Conservation (phyloP, 2,888 invertebrate species). For the Iphiclides podalirius region DNA sequence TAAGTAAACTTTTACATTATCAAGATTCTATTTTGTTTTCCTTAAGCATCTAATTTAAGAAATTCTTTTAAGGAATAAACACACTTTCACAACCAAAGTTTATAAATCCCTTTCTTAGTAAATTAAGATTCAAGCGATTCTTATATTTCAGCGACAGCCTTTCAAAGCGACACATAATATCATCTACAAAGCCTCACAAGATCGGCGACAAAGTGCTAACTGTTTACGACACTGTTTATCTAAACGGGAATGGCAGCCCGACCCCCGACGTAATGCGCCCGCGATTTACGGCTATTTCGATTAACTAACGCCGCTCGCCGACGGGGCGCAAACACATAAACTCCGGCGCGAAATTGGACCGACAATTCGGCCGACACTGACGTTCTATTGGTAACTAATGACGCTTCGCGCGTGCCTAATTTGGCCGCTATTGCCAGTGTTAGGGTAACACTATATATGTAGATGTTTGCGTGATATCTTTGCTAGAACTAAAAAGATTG, state of each 20-base stretch:
- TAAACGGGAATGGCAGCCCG: constrained; percentile 18
- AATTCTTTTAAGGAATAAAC: too few relatives aligned
- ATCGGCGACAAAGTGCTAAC: neutral
- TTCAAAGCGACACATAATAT: too few relatives aligned
- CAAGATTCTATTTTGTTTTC: too few relatives aligned
- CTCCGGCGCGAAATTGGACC: constrained; percentile 54
- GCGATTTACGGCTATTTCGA: constrained; percentile 51
- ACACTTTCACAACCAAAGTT: too few relatives aligned
- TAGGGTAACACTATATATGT: neutral
- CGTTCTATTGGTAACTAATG: constrained; percentile 25
- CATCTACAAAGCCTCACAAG: neutral
- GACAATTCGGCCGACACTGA: constrained; percentile 51
- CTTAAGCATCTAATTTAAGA: too few relatives aligned
- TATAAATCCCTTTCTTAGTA: too few relatives aligned
- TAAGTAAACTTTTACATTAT: too few relatives aligned
- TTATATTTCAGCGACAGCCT: too few relatives aligned
- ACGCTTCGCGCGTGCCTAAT: constrained; percentile 23
- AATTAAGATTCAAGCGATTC: too few relatives aligned
- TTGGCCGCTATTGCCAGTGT: constrained; percentile 18
- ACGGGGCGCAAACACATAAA: constrained; percentile 63
- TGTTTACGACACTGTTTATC: neutral
- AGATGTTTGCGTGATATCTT: constrained; percentile 7
- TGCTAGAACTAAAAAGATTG: too few relatives aligned
- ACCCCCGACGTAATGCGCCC: constrained; percentile 24
- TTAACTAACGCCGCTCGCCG: constrained; percentile 59